Conservation (phyloP, 2,888 invertebrate genomes). For the Meteorus colon region DNA sequence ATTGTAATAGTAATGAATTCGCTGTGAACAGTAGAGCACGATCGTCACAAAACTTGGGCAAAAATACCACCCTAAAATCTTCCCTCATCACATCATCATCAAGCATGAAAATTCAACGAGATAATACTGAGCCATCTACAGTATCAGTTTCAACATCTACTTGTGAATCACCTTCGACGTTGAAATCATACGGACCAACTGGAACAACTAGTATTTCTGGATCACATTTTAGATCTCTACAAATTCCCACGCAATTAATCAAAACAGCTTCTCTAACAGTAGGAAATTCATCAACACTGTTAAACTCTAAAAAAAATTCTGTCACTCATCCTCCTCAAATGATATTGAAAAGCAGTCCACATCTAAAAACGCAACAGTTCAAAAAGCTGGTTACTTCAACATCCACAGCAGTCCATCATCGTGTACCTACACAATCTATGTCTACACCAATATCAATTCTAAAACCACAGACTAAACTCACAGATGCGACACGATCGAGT, state of each 20-base stretch:
- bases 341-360: conserved; percentile 59
- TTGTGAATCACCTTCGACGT: conserved; percentile 43
- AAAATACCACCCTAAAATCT: conserved; percentile 57
- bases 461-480: conserved; percentile 62
- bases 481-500: conserved; percentile 52
- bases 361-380: conserved; percentile 60
- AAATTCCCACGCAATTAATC: conserved; percentile 62
- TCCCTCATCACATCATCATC: conserved; percentile 56
- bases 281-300: conserved; percentile 48
- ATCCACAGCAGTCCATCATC: conserved; percentile 18
- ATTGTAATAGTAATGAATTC: conserved; percentile 43
- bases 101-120: conserved; percentile 55
- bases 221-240: conserved; percentile 60
- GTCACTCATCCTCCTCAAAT: conserved; percentile 54
- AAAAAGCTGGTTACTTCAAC: conserved; percentile 48
- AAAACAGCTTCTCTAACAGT: conserved; percentile 51
- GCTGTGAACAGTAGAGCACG: conserved; percentile 49
- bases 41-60: conserved; percentile 55
- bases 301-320: conserved; percentile 47
- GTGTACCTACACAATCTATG: conserved; percentile 54
- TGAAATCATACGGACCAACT: conserved; percentile 49
- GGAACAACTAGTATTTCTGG: conserved; percentile 50
- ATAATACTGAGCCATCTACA: conserved; percentile 59
- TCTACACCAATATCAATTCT: conserved; percentile 65
- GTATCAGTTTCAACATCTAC: conserved; percentile 59